Base-by-base conservation (phyloP, 1,140 invertebrate species). In the Drosophila pandora region DNA sequence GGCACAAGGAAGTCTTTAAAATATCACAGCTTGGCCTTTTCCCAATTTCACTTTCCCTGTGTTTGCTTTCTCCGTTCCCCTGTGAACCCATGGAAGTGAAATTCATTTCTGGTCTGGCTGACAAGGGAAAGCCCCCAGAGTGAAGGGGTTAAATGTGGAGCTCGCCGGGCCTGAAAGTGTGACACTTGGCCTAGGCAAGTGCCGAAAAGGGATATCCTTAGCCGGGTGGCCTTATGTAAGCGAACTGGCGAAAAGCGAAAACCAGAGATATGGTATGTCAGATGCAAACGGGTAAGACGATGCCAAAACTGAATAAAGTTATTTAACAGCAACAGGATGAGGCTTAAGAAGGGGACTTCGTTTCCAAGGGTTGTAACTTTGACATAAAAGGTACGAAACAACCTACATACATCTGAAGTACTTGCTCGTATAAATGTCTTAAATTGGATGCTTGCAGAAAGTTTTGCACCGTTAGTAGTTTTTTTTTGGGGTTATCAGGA, bases 101-200 rank as follows among this genome's bases (percentile, higher is more conserved):
- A 69, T 69, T 69, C 64, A 48, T 56, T 69, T 56, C 21, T 47
- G 21, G 17, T 47, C 43, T 47, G 41, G 43, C 30, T 67, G 50
- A 48, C 62, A 49, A 30, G 41, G 62, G 50, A 2, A 49, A 39
- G 30, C 63, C 50, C 50, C 49, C 13, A 52, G 65, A 69, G 52
- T 69, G 28, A 69, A 39, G 45, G 52, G 64, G 65, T 69, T 56
- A 49, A 69, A 69, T 48, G 41, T 50, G 41, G 55, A 57, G 12
- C 63, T 68, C 56, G 41, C 28, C 49, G 54, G 49, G 65, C 39
- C 34, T n/a, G 62, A 69, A 37, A 67, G 39, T 54, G 32, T 55
- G 50, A 54, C 64, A 39, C 50, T 67, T 55, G 41, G 62, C 50
- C 62, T 39, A 43, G 25, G 34, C 28, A 65, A 56, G 62, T 69